These are phyloP conservation scores for Oophaga pumilio DNA, from an alignment of 2,113 vertebrate species.

Conservation along the genomic window DNA sequence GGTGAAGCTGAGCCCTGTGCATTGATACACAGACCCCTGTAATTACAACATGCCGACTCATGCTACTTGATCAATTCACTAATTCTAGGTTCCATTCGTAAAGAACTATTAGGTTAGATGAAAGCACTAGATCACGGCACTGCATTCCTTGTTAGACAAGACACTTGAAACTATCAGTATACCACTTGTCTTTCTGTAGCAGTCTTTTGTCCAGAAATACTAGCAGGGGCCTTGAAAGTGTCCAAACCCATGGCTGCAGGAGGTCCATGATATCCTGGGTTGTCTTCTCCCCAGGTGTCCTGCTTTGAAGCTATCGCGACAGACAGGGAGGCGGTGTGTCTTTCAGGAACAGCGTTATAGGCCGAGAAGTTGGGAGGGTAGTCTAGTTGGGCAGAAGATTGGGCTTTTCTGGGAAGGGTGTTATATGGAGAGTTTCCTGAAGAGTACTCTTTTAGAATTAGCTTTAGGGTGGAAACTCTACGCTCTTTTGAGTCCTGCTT, in stretches of 20 bases:
- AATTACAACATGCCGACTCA: background rate
- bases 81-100: constrained; percentile 7
- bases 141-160: constrained; percentile 61
- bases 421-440: constrained; percentile 51
- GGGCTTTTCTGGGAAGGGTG: constrained; percentile 60
- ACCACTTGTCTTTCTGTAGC: constrained; percentile 73
- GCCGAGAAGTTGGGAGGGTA: constrained; percentile 63
- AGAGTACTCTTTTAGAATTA: constrained; percentile 73
- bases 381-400: constrained; percentile 60
- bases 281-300: constrained; percentile 66
- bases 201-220: constrained; percentile 72
- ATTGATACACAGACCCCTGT: constrained; percentile 46
- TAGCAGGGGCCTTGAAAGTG: constrained; percentile 69
- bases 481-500: constrained; percentile 75
- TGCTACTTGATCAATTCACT: constrained; percentile 29
- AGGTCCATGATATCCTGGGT: constrained; percentile 72
- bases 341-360: constrained; percentile 66
- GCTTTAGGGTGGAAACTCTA: constrained; percentile 82
- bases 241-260: constrained; percentile 73
- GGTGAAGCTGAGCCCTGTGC: background rate
- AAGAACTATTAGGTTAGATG: constrained; percentile 29
- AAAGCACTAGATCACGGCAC: constrained; percentile 54
- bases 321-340: constrained; percentile 80
- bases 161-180: constrained; percentile 69
- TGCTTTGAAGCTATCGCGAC: constrained; percentile 76